Conservation (phyloP, 1,140 invertebrate genomes). For the Hypothenemus hampei region DNA sequence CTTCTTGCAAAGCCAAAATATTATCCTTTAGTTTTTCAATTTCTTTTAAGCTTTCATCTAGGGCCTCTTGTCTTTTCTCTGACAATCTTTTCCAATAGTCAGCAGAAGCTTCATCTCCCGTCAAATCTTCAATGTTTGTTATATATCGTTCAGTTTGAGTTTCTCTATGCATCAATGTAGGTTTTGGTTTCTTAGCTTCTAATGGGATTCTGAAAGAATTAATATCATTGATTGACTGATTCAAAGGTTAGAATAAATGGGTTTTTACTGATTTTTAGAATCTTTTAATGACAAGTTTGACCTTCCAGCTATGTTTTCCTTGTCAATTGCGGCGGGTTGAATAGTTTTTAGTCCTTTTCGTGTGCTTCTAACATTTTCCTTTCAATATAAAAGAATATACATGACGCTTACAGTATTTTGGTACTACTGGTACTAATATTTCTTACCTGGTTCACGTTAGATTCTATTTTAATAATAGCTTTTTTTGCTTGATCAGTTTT, state of each 20-base stretch:
- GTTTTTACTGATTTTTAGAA: no score
- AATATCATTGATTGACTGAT: no score
- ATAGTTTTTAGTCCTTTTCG: conserved; percentile 58
- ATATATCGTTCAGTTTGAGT: conserved; percentile 53
- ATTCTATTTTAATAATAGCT: conserved; percentile 48
- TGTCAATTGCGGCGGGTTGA: conserved; percentile 56
- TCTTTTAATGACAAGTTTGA: no score
- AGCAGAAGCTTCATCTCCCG: conserved; percentile 57
- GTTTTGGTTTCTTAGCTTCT: conserved; percentile 16
- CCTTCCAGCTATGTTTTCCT: conserved; percentile 60
- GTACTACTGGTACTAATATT: background rate
- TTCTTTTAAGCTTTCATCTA: conserved; percentile 61
- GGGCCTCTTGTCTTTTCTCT: conserved; percentile 57
- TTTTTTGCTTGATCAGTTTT: conserved; percentile 39
- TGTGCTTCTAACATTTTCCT: conserved; percentile 49
- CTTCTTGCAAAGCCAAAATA: conserved; percentile 56
- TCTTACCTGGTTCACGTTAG: conserved; percentile 46
- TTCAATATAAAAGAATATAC: conserved; percentile 5
- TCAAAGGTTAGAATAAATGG: no score
- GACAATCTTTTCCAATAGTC: conserved; percentile 65
- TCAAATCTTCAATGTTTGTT: conserved; percentile 57
- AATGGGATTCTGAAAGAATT: no score
- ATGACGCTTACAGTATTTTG: background rate
- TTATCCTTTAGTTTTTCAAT: conserved; percentile 54
- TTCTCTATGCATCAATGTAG: conserved; percentile 44